phyloP scores from a whole-genome alignment of 2,797 vertebrate species.

The Selene dorsalis region DNA sequence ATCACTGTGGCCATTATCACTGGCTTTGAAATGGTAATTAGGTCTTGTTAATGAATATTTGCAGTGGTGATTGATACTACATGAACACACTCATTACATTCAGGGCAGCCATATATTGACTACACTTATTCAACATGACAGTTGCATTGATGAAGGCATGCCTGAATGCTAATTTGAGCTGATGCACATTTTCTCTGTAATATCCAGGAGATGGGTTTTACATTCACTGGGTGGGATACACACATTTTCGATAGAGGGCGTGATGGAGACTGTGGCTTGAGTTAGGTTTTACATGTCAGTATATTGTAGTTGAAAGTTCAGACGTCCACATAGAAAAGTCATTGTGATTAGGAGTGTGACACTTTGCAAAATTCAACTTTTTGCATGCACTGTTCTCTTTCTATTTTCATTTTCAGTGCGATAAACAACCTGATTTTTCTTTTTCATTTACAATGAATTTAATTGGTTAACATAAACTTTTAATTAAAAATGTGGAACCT shows the following conservation, averaged over 20 bases:
- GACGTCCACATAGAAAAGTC: neutral
- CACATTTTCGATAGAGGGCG: too few species aligned
- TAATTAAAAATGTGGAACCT: too few species aligned
- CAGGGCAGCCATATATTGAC: constrained; percentile 32
- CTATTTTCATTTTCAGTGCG: too few species aligned
- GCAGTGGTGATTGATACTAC: constrained; percentile 64
- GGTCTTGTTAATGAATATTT: constrained; percentile 73
- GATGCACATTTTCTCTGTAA: constrained; percentile 24
- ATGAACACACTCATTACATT: constrained; percentile 61
- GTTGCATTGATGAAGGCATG: constrained; percentile 30
- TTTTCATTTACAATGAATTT: too few species aligned
- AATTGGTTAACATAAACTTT: too few species aligned
- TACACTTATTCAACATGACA: constrained; percentile 61
- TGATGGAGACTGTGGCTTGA: neutral
- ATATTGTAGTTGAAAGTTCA: neutral
- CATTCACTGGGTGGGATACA: neutral
- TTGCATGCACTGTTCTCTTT: too few species aligned
- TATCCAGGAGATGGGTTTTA: neutral
- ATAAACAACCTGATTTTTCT: too few species aligned
- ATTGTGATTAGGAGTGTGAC: too few species aligned
- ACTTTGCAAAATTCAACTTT: too few species aligned
- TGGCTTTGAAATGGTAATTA: constrained; percentile 74
- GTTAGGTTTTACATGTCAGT: neutral
- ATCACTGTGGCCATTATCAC: constrained; percentile 55
- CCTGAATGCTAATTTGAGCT: constrained; percentile 43